Base-by-base conservation (phyloP, 2,888 invertebrate genomes). In the Selenia dentaria region DNA sequence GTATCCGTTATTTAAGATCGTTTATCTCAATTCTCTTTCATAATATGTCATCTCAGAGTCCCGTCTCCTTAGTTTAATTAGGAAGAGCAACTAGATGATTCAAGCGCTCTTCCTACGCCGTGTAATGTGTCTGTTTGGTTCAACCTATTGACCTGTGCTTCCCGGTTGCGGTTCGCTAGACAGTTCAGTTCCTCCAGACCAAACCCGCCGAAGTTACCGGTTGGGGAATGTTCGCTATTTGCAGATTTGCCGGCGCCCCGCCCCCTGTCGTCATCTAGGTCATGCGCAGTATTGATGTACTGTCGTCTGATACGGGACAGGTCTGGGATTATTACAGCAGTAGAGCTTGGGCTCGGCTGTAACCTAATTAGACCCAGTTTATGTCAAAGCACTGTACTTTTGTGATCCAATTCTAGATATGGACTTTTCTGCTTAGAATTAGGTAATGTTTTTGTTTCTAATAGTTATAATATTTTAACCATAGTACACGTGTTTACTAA, bases 241-340 rank as follows among this genome's bases (percentile, higher is more conserved):
- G 74, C 67, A 68, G 70, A 67, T 57, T 54, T 37, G 55, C 48
- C 45, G 47, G 69, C 37, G 41, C 70, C 70, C 72, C 78, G 67
- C 78, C 71, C 73, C 74, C 74, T 67, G 61, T 60, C 60, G 66
- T 67, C 70, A 76, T 71, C 72, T 74, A 77, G 78, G 80, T 74
- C 78, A 79, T 61, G 62, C 69, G 79, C 79, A 76, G 67, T 72
- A 68, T 64, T 62, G 65, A 64, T 67, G 63, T 60, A 64, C 67
- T 63, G 65, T 61, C 66, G 65, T 61, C 66, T 59, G 64, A 71
- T 62, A 66, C 55, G 64, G 61, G 59, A 62, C 62, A 37, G 53
- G 55, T 53, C 66, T 63, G 56, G 58, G 64, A 62, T 62, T 67
- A 64, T 56, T 47, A 56, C 42, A 40, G 42, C 43, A 54, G 41